Conservation (phyloP, 2,113 vertebrate genomes). For the Hippolais icterina region DNA sequence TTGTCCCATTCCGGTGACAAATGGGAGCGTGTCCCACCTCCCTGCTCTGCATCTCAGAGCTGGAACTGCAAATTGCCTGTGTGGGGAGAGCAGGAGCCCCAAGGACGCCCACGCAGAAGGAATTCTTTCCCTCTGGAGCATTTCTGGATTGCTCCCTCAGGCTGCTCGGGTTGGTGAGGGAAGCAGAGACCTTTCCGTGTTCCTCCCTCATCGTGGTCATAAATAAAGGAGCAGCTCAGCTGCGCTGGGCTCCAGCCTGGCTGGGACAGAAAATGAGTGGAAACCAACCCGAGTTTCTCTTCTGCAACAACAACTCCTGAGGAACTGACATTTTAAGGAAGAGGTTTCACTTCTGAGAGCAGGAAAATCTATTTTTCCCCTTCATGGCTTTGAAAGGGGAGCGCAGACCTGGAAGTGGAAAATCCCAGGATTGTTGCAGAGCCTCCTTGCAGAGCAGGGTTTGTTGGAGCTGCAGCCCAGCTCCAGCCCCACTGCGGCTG, state of each 20-base stretch:
- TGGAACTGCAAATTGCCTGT: not conserved
- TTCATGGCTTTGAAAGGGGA: not conserved
- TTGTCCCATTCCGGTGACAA: not conserved
- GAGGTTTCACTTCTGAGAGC: not conserved
- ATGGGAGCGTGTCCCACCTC: not conserved
- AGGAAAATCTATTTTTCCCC: accelerated
- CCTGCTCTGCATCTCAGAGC: not conserved
- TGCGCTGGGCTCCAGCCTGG: not conserved
- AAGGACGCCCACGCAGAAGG: not conserved
- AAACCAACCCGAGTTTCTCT: not conserved
- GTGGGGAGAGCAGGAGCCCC: not conserved
- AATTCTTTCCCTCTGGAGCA: not conserved
- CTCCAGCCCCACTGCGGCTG: accelerated
- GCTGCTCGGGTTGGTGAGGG: not conserved
- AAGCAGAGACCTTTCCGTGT: not conserved
- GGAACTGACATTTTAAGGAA: not conserved
- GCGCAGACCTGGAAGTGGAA: accelerated
- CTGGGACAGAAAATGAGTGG: not conserved
- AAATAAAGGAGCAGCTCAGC: not conserved
- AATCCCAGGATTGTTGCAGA: accelerated
- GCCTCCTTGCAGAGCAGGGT: not conserved
- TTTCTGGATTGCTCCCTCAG: not conserved
- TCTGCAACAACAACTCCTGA: not conserved
- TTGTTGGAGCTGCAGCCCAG: not conserved
- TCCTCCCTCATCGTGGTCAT: not conserved